Base-by-base conservation (phyloP, 2,797 vertebrate species). In the Potorous gilbertii region DNA sequence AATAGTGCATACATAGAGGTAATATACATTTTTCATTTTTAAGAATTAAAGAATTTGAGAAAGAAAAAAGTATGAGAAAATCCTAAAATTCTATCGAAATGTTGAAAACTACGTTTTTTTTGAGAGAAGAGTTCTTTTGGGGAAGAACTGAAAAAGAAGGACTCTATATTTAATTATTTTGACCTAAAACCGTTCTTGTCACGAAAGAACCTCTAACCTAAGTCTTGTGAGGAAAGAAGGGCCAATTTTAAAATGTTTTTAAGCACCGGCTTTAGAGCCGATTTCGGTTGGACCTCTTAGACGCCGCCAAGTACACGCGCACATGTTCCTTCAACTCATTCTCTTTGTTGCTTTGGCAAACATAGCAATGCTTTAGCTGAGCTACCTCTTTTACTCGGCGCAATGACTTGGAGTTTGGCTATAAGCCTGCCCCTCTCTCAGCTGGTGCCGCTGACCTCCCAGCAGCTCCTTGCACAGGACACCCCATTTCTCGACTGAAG, bases 181-280 rank as follows among this genome's bases (percentile, higher is more conserved):
- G 66, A 9, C 66, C n/a, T 74, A 21, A 81, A 46, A 21, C 66
- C 34, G 0, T n/a, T 66, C 59, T 31, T 2, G 5, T 40, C 62
- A 18, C 11, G 14, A 34, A 34, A 66, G 59, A 16, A 18, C 5
- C 13, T 66, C 34, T 16, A 62, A 34, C 11, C 11, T 13, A 31
- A 14, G 13, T 66, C 62, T 66, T 18, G 5, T 16, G 34, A 16
- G 14, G 31, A 16, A 18, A 66, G 62, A 34, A 66, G 13, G 4
- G 62, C 34, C 5, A 1, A 0, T n/a, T n/a, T n/a, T 6, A n/a
- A 5, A 1, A 18, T 1, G 5, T 40, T 40, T 21, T 0, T 11
- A 40, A 74, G 66, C 16, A 0, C 66, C 0, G 18, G 66, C n/a
- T 74, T 21, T 14, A 14, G 16, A 21, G 6, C 16, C 0, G 5